phyloP scores from a whole-genome alignment of 2,113 vertebrate genomes.

The Halichoeres trimaculatus region DNA sequence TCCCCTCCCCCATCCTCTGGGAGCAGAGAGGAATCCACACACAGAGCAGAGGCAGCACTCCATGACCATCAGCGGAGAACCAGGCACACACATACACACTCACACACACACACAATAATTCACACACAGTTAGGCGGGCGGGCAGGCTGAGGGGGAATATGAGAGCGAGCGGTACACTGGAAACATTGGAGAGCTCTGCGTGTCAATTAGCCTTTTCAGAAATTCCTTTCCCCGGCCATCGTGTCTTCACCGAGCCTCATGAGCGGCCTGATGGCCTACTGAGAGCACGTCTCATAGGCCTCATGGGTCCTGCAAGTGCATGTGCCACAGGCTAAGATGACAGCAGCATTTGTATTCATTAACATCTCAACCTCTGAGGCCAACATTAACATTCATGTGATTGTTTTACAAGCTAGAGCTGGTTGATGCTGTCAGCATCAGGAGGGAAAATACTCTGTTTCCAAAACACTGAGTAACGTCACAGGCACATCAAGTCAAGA shows the following conservation, averaged over 20 bases:
- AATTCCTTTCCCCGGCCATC: constrained; percentile 74
- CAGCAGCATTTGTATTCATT: constrained; percentile 62
- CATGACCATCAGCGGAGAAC: constrained; percentile 74
- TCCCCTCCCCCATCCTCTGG: constrained; percentile 78
- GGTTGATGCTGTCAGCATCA: too few relatives aligned
- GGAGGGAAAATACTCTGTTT: background rate
- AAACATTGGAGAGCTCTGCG: constrained; percentile 70
- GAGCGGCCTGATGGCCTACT: constrained; percentile 54
- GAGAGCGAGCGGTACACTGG: constrained; percentile 71
- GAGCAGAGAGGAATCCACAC: constrained; percentile 76
- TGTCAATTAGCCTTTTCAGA: constrained; percentile 80
- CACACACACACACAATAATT: constrained; percentile 36
- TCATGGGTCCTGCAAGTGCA: constrained; percentile 46
- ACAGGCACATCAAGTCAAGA: background rate
- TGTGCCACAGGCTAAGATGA: constrained; percentile 23
- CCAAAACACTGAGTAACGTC: background rate
- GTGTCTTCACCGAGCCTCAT: constrained; percentile 57
- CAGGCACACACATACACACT: constrained; percentile 55
- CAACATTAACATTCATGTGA: constrained; percentile 27
- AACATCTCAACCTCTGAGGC: constrained; percentile 28
- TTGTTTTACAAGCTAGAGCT: constrained; percentile 27
- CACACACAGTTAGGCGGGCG: constrained; percentile 47
- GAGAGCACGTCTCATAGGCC: constrained; percentile 54
- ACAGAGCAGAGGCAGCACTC: constrained; percentile 73
- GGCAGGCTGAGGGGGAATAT: constrained; percentile 69